Percentiles rank a stretch among this genome's conserved stretches.
phyloP scores from a whole-genome alignment of 2,797 vertebrate species.

The Melanotaenia maccullochi region DNA sequence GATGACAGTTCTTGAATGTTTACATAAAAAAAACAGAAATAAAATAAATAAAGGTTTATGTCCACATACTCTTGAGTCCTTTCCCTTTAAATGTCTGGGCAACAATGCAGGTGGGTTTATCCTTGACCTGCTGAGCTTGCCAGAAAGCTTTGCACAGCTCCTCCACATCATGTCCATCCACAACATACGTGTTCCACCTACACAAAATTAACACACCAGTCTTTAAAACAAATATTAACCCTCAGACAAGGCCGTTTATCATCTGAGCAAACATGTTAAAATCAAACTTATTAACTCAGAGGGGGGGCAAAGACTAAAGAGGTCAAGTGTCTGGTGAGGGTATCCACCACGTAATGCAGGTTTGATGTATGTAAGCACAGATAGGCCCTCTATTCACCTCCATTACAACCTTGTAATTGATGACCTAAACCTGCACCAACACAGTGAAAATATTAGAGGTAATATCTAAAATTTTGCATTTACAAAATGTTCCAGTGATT shows the following conservation, averaged over 20 bases:
- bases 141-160: slow-evolving; percentile 87
- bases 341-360: background rate
- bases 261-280: background rate
- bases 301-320: background rate
- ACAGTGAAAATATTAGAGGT: background rate
- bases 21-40: background rate
- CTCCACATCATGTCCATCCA: slow-evolving; percentile 89
- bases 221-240: slow-evolving; percentile 32
- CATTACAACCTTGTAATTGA: background rate
- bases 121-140: slow-evolving; percentile 86
- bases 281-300: slow-evolving; percentile 25
- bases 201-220: slow-evolving; percentile 10
- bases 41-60: background rate
- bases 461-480: background rate
- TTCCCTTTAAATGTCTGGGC: slow-evolving; percentile 91
- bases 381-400: background rate
- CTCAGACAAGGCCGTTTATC: background rate
- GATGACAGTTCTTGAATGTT: background rate
- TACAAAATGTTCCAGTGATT: background rate
- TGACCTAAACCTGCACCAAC: too few species aligned
- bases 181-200: slow-evolving; percentile 90
- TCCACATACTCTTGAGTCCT: slow-evolving; percentile 84
- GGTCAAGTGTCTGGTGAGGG: background rate
- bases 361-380: background rate
- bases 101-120: slow-evolving; percentile 89